phyloP scores from a whole-genome alignment of 2,888 invertebrate genomes.

The Diadromus collaris region DNA sequence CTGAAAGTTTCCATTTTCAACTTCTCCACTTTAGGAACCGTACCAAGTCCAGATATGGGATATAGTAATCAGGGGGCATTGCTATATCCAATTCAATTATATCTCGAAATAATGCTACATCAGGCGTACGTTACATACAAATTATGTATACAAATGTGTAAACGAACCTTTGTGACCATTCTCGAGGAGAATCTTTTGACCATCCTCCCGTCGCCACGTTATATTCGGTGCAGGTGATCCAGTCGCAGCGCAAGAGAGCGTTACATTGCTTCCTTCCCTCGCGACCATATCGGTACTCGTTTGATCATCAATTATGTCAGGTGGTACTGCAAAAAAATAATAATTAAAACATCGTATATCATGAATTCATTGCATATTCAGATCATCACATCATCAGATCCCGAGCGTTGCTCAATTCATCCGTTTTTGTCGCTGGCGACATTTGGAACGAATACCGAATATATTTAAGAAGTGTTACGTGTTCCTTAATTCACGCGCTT shows the following conservation, averaged over 20 bases:
- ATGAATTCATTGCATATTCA: background rate
- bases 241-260: constrained; percentile 92
- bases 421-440: background rate
- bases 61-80: too few relatives aligned
- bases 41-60: too few relatives aligned
- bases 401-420: background rate
- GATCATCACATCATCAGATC: background rate
- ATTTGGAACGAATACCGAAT: too few relatives aligned
- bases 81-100: background rate
- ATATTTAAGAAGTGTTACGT: too few relatives aligned
- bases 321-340: constrained; percentile 84
- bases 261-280: constrained; percentile 92
- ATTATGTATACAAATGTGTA: too few relatives aligned
- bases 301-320: constrained; percentile 91
- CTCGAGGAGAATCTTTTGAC: constrained; percentile 86
- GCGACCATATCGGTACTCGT: constrained; percentile 94
- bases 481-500: too few relatives aligned
- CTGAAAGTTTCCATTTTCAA: too few relatives aligned
- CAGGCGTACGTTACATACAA: background rate
- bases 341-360: background rate
- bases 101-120: background rate
- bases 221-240: constrained; percentile 91
- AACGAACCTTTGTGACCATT: constrained; percentile 81
- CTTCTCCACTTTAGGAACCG: too few relatives aligned
- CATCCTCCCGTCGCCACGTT: constrained; percentile 93